phyloP scores from a whole-genome alignment of 1,140 invertebrate species.

The Drosophila nikananu region DNA sequence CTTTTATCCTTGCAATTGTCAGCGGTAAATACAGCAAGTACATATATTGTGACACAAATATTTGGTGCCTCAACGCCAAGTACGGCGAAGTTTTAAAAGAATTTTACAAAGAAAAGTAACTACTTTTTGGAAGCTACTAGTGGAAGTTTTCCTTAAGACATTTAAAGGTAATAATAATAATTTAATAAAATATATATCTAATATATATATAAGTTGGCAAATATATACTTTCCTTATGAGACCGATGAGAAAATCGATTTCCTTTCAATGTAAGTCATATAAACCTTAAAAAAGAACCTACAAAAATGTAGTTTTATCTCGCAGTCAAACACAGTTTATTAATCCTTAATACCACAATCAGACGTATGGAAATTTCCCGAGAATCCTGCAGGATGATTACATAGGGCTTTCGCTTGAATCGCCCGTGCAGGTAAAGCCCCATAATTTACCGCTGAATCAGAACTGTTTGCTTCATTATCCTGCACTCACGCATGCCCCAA shows the following conservation, averaged over 20 bases:
- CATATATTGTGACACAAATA: conserved; percentile 60
- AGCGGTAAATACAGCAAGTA: conserved; percentile 26
- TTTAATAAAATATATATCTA: too few species aligned
- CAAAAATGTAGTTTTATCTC: background rate
- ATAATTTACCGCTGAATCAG: conserved; percentile 51
- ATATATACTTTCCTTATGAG: background rate
- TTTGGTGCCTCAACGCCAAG: conserved; percentile 20
- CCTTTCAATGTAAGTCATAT: too few species aligned
- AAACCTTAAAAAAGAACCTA: background rate
- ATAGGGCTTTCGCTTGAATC: conserved; percentile 10
- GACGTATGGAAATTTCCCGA: background rate
- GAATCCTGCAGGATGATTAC: background rate
- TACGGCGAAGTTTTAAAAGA: background rate
- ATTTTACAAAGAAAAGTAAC: background rate
- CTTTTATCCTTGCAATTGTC: conserved; percentile 44
- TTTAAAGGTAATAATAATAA: too few species aligned
- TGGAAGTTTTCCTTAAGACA: background rate
- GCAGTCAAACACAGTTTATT: background rate
- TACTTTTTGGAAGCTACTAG: background rate
- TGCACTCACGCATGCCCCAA: conserved; percentile 36
- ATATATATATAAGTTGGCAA: background rate
- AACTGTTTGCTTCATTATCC: conserved; percentile 59
- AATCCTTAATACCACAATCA: conserved; percentile 1
- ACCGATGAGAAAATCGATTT: rapidly evolving
- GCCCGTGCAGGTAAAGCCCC: conserved; percentile 3